Evolutionary conservation across 2,888 invertebrate species (phyloP).

Genomic region (Pristionchus entomophagus): DNA sequence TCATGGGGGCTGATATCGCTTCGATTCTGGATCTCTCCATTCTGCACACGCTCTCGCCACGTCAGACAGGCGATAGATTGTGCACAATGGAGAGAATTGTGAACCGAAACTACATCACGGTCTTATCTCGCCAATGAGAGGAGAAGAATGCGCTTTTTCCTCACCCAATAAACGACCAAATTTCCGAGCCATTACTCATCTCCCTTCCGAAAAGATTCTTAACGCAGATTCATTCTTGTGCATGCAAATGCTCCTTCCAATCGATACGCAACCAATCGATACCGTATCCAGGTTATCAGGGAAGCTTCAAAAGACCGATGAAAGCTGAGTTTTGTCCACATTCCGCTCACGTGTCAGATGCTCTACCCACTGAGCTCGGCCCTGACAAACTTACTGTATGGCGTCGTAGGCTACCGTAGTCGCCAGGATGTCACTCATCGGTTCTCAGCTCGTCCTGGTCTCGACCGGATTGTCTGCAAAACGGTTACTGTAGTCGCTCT

Average conservation of each 20-base stretch:
- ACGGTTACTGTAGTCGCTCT: conserved; percentile 40
- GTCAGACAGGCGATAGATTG: no score
- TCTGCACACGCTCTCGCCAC: no score
- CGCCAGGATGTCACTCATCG: conserved; percentile 36
- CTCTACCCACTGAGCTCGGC: no score
- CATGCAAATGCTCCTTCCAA: no score
- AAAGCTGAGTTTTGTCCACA: no score
- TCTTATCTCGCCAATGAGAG: neutral
- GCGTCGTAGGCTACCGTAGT: conserved; percentile 9
- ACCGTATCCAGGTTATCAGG: no score
- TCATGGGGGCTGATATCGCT: neutral
- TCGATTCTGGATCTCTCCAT: no score
- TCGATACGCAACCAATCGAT: no score
- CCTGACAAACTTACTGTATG: conserved; percentile 4
- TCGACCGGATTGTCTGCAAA: neutral
- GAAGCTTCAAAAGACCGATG: no score
- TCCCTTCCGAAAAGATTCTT: neutral
- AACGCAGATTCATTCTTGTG: neutral
- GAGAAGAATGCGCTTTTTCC: neutral
- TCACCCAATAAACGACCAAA: conserved; percentile 2
- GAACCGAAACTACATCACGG: no score
- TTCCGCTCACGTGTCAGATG: no score
- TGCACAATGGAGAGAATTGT: no score
- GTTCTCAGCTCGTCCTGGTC: neutral
- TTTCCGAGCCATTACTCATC: neutral